Conservation (phyloP, 2,797 vertebrate species). For the Pseudochromis fuscus region DNA sequence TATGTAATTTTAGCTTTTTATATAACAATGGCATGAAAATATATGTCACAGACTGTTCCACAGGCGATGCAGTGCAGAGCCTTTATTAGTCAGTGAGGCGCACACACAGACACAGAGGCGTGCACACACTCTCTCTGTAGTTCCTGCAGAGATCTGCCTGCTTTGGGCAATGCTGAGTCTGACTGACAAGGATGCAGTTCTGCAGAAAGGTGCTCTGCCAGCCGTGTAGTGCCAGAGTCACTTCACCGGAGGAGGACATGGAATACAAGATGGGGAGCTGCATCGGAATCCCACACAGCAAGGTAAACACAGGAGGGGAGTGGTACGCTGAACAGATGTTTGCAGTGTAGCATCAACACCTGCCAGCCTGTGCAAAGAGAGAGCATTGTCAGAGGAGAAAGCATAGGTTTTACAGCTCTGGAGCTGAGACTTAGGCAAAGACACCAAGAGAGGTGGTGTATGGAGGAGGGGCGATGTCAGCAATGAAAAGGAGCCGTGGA, state of each 20-base stretch:
- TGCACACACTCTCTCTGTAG: constrained; percentile 61
- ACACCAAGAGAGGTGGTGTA: constrained; percentile 48
- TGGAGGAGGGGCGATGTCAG: constrained; percentile 69
- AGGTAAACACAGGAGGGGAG: constrained; percentile 80
- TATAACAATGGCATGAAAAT: constrained; percentile 74
- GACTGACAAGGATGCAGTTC: constrained; percentile 85
- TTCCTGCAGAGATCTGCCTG: constrained; percentile 69
- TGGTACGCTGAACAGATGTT: constrained; percentile 28
- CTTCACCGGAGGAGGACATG: constrained; percentile 88
- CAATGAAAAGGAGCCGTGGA: constrained; percentile 48
- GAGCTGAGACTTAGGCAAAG: constrained; percentile 39
- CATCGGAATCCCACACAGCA: constrained; percentile 83
- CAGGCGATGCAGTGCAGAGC: constrained; percentile 64
- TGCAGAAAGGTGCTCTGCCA: constrained; percentile 86
- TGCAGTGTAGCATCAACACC: constrained; percentile 24
- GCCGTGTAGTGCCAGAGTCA: constrained; percentile 86
- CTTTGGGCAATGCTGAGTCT: constrained; percentile 80
- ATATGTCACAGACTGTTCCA: constrained; percentile 67
- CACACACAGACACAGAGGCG: constrained; percentile 59
- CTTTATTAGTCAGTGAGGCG: constrained; percentile 59
- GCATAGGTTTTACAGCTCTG: constrained; percentile 12
- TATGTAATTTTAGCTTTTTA: constrained; percentile 71
- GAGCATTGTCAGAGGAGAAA: neutral
- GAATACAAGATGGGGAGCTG: constrained; percentile 90
- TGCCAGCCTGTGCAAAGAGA: constrained; percentile 25